Conservation (phyloP, 2,888 invertebrate species). For the Sphinx pinastri region DNA sequence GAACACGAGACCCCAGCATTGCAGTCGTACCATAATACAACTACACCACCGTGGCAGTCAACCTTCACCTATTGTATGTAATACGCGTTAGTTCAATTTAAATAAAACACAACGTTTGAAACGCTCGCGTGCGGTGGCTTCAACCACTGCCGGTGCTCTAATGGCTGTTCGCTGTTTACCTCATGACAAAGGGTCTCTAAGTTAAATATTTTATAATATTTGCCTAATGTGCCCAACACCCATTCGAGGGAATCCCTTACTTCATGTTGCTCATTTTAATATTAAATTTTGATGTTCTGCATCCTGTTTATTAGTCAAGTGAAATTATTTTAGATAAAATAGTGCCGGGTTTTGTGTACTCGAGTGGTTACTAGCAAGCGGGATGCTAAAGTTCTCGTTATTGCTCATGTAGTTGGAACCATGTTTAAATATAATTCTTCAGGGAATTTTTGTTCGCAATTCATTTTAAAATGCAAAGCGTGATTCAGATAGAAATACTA, state of each 20-base stretch:
- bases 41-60: too few species aligned
- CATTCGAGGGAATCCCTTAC: constrained; percentile 46
- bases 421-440: neutral
- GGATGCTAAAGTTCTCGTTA: neutral
- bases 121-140: constrained; percentile 33
- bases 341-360: neutral
- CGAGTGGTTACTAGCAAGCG: neutral
- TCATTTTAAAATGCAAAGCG: too few species aligned
- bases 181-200: constrained; percentile 49
- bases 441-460: too few species aligned
- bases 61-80: too few species aligned
- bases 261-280: constrained; percentile 47
- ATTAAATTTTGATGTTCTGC: constrained; percentile 36
- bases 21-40: too few species aligned
- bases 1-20: too few species aligned
- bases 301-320: constrained; percentile 28
- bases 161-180: constrained; percentile 57
- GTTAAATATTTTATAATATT: constrained; percentile 63
- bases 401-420: neutral
- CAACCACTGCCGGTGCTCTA: constrained; percentile 40
- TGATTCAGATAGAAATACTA: too few species aligned
- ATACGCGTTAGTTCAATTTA: too few species aligned
- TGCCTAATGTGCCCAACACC: constrained; percentile 52
- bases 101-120: constrained; percentile 37
- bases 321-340: constrained; percentile 12